Evolutionary conservation across 2,888 invertebrate genomes (phyloP).

Genomic region (Tanytarsus gracilentus): DNA sequence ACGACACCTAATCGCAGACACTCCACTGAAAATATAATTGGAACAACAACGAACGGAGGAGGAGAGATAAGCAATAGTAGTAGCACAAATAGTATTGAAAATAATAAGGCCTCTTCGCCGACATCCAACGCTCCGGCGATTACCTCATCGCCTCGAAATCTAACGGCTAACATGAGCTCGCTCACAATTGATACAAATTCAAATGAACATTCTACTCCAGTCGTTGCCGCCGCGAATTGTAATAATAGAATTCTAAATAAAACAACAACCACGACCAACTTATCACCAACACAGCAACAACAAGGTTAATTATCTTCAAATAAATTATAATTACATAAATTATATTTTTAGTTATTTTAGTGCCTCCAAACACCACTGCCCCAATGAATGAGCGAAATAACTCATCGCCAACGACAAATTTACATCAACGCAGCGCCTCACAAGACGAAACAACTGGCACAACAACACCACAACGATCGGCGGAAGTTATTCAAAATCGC

Average conservation of each 20-base stretch:
- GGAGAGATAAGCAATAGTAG: constrained; percentile 30
- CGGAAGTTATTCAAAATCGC: constrained; percentile 31
- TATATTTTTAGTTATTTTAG: too few species aligned
- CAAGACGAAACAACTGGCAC: constrained; percentile 1
- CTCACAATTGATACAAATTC: constrained; percentile 11
- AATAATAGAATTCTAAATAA: constrained; percentile 16
- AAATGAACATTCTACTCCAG: neutral
- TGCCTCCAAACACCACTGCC: constrained; percentile 28
- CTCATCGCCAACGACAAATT: constrained; percentile 12
- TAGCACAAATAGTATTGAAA: constrained; percentile 30
- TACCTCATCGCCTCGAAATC: constrained; percentile 11
- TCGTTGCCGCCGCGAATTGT: neutral
- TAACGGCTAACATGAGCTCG: constrained; percentile 5
- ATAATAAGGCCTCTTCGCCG: constrained; percentile 6
- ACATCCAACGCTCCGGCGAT: neutral
- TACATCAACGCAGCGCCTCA: neutral
- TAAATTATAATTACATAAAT: too few species aligned
- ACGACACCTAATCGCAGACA: constrained; percentile 35
- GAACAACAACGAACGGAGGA: constrained; percentile 10
- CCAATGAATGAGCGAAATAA: constrained; percentile 13
- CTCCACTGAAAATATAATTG: constrained; percentile 39
- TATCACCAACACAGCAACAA: constrained; percentile 27
- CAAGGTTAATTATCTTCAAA: constrained; percentile 6
- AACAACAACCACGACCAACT: constrained; percentile 27
- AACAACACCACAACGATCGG: constrained; percentile 28